phyloP scores from a whole-genome alignment of 2,888 invertebrate genomes.

The Eristalinus sepulchralis region DNA sequence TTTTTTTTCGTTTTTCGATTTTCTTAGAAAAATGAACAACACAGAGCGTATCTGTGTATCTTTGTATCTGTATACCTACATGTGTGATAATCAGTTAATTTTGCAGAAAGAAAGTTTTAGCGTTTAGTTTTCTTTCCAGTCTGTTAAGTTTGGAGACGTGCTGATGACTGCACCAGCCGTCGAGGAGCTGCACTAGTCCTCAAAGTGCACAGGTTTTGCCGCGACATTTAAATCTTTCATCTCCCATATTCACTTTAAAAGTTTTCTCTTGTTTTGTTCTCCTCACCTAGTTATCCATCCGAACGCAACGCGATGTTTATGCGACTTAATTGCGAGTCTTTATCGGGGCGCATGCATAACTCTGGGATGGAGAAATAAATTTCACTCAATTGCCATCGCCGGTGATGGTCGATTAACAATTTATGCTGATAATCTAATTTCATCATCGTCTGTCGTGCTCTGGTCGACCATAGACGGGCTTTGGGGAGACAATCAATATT shows the following conservation, averaged over 20 bases:
- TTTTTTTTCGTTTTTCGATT: not conserved
- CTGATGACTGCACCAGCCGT: not conserved
- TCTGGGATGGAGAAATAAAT: conserved; percentile 22
- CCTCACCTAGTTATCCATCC: conserved; percentile 10
- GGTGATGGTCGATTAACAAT: conserved; percentile 40
- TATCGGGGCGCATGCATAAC: conserved; percentile 41
- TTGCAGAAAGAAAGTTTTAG: conserved; percentile 56
- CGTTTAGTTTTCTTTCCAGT: conserved; percentile 26
- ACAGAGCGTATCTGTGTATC: not conserved
- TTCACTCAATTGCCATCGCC: conserved; percentile 43
- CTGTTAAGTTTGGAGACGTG: conserved; percentile 1
- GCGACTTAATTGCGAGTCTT: conserved; percentile 61
- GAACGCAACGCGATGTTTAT: conserved; percentile 16
- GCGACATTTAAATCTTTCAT: conserved; percentile 43
- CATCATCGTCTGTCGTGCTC: conserved; percentile 1
- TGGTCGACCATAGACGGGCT: not conserved
- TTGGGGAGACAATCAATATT: conserved; percentile 5
- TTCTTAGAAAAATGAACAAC: not conserved
- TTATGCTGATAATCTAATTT: conserved; percentile 37
- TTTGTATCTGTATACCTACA: no score
- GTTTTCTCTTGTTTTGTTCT: conserved; percentile 13
- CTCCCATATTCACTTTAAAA: not conserved
- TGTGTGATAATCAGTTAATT: conserved; percentile 46
- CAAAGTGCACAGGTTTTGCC: conserved; percentile 7
- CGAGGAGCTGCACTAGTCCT: not conserved